Base-by-base conservation (phyloP, 1,140 invertebrate species). In the Melitaea cinxia region DNA sequence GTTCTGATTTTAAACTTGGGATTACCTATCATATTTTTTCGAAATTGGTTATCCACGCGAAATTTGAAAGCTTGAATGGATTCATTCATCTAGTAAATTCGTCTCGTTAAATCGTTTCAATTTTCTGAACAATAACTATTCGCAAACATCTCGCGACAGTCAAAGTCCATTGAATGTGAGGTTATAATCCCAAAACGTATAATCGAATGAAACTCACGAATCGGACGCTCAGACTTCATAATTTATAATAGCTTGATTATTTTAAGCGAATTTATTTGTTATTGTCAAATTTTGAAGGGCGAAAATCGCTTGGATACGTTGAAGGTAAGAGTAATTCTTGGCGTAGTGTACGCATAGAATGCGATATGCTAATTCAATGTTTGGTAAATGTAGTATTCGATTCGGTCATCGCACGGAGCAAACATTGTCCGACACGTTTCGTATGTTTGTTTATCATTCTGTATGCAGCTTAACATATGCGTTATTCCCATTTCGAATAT, bases 361-460 rank as follows among this genome's bases (percentile, higher is more conserved):
- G 66, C 69, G 72, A 69, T 79, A 79, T 79, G 77, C 77, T 79
- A 79, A 79, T 79, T 65, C 77, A 68, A 68, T 79, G 77, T 79
- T 79, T 79, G 70, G 74, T 68, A 72, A 77, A 79, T 79, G 76
- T 78, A 72, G 63, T 73, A 71, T 71, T 70, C 72, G 56, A 61
- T 72, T 70, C 65, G 66, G 65, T 74, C 72, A 65, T 61, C 63
- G 71, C 56, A 39, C 39, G 59, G 59, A 45, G 59, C 58, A 75
- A 62, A 68, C 55, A 67, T 49, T 47, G 37, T 39, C 37, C 59
- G 60, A 71, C 72, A 68, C 71, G 68, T 70, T 49, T 52, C 50
- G 37, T 42, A 35, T 64, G 71, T 73, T 68, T 72, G 68, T 69
- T 68, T 50, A 56, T 58, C 55, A 63, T 63, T 39, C 52, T 49